Conservation (phyloP, 2,113 vertebrate genomes). For the Platichthys stellatus region DNA sequence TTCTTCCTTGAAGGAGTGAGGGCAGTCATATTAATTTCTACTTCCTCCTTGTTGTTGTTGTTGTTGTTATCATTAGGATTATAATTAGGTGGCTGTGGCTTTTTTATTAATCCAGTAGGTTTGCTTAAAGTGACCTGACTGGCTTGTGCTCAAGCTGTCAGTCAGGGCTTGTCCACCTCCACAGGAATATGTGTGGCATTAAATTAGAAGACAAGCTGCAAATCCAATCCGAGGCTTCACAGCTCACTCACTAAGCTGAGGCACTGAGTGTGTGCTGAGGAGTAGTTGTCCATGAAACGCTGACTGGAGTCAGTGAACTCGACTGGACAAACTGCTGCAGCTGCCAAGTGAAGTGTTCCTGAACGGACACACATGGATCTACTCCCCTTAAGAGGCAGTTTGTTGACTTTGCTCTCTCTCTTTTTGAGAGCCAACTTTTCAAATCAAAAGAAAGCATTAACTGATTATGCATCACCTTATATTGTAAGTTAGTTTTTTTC, state of each 20-base stretch:
- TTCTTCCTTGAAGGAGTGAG: neutral
- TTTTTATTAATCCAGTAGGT: neutral
- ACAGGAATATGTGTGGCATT: constrained; percentile 17
- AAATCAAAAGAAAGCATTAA: neutral
- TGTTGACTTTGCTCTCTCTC: neutral
- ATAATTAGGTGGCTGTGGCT: neutral
- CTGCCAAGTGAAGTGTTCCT: constrained; percentile 3
- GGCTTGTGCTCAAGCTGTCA: constrained; percentile 4
- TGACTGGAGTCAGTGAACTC: neutral
- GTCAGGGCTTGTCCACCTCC: neutral
- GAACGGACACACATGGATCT: neutral
- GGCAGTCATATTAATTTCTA: neutral
- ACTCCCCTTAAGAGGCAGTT: neutral
- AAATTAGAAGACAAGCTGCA: constrained; percentile 24
- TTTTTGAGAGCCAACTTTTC: too few species aligned
- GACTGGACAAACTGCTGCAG: constrained; percentile 10
- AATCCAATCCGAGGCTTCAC: constrained; percentile 28
- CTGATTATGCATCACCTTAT: neutral
- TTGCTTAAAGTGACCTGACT: neutral
- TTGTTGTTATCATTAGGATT: neutral
- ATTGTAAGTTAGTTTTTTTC: neutral
- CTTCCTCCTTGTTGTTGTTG: neutral
- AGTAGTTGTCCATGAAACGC: constrained; percentile 3
- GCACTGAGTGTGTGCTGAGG: neutral
- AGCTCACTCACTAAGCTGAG: constrained; percentile 9